Evolutionary conservation across 2,888 invertebrate species (phyloP).

Genomic region (Pollenia amentaria): DNA sequence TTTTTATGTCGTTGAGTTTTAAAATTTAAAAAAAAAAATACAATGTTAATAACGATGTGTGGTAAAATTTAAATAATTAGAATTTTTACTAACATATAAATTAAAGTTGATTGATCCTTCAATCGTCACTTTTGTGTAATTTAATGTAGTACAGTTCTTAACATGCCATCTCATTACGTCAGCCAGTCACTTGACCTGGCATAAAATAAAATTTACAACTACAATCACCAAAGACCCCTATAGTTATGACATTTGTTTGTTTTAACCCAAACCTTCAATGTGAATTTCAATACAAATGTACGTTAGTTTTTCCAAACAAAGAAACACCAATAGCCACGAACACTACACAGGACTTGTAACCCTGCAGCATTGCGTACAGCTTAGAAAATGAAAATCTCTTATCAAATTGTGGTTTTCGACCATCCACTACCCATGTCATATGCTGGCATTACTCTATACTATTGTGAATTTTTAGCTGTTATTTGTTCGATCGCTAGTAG

Average conservation of each 20-base stretch:
- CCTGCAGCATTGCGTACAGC: not conserved
- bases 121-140: too few species aligned
- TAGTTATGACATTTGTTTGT: not conserved
- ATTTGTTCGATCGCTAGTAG: conserved; percentile 19
- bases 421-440: conserved; percentile 1
- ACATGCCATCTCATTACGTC: not conserved
- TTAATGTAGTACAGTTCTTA: not conserved
- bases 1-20: too few species aligned
- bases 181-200: not conserved
- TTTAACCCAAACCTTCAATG: conserved; percentile 5
- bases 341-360: not conserved
- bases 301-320: not conserved
- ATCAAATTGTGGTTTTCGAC: conserved; percentile 49
- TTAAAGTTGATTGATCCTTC: too few species aligned
- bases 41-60: too few species aligned
- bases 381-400: conserved; percentile 46
- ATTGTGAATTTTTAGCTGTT: not conserved
- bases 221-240: not conserved
- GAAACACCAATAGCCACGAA: not conserved
- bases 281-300: conserved; percentile 2
- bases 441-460: not conserved
- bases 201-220: not conserved
- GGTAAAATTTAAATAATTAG: too few species aligned
- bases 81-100: too few species aligned
- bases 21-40: too few species aligned